Percentiles rank a stretch among this genome's conserved stretches.
phyloP scores from a whole-genome alignment of 1,140 invertebrate species.

The Nasonia longicornis region DNA sequence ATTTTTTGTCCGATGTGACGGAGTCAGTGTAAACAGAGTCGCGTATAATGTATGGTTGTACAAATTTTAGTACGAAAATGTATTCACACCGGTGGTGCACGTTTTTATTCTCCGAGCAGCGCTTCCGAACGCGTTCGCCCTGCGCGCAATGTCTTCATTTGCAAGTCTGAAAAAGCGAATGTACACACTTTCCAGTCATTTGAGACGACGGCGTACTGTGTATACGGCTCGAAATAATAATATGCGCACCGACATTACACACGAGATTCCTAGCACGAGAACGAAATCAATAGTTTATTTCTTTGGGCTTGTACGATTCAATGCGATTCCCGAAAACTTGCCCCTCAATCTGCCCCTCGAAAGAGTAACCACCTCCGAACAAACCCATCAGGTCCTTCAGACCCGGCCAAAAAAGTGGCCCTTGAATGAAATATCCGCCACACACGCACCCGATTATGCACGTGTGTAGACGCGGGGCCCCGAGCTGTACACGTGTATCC shows the following conservation, averaged over 20 bases:
- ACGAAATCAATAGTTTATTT: no score
- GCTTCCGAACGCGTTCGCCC: background rate
- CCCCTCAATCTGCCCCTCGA: no score
- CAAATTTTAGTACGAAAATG: background rate
- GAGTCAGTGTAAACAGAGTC: background rate
- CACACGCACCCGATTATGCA: background rate
- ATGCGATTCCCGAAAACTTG: no score
- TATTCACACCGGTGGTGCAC: no score
- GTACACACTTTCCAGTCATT: no score
- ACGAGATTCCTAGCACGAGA: no score
- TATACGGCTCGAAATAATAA: background rate
- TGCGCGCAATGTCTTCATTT: slow-evolving; percentile 5
- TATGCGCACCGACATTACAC: background rate
- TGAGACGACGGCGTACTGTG: no score
- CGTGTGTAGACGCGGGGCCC: background rate
- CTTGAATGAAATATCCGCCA: background rate
- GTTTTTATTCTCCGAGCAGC: background rate
- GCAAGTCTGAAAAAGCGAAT: background rate
- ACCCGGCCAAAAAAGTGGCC: background rate
- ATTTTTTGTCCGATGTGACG: background rate
- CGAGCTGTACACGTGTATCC: slow-evolving; percentile 41
- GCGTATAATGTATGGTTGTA: background rate
- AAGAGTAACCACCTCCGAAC: no score
- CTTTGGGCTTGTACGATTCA: no score
- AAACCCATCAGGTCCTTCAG: no score